phyloP scores from a whole-genome alignment of 2,113 vertebrate species.

The Podarcis muralis region DNA sequence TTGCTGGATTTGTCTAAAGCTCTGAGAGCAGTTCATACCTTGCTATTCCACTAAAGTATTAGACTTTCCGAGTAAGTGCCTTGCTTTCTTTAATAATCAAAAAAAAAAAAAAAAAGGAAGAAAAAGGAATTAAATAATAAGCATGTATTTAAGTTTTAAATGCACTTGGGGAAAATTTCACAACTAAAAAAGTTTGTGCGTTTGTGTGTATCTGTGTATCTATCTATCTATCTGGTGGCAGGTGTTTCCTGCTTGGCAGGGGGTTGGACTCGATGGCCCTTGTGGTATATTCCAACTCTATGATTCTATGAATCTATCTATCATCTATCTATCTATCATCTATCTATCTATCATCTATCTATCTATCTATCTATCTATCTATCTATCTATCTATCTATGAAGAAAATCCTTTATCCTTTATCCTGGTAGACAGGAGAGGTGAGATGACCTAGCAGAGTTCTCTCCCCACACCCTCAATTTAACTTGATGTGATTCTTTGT shows the following conservation, averaged over 20 bases:
- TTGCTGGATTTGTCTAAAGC: not conserved
- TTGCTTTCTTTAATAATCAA: conserved; percentile 45
- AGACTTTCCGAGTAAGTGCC: not conserved
- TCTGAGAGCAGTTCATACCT: not conserved
- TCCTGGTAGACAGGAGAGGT: conserved; percentile 15
- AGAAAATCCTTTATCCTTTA: not conserved
- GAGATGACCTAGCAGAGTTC: conserved; percentile 28
- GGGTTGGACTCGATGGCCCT: no score
- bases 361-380: no score
- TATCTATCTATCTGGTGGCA: no score
- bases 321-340: no score
- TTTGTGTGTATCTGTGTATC: no score
- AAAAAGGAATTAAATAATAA: not conserved
- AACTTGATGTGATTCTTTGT: not conserved
- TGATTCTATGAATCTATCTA: no score
- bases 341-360: no score
- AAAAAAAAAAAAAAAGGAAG: not conserved
- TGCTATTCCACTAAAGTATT: not conserved
- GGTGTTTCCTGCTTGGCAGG: no score
- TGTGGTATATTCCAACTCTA: no score
- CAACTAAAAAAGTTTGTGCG: not conserved
- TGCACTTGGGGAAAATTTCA: conserved; percentile 7
- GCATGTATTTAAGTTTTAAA: not conserved
- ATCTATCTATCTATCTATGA: not conserved
- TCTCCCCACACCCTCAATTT: not conserved